phyloP scores from a whole-genome alignment of 2,797 vertebrate species.

The Acipenser ruthenus region DNA sequence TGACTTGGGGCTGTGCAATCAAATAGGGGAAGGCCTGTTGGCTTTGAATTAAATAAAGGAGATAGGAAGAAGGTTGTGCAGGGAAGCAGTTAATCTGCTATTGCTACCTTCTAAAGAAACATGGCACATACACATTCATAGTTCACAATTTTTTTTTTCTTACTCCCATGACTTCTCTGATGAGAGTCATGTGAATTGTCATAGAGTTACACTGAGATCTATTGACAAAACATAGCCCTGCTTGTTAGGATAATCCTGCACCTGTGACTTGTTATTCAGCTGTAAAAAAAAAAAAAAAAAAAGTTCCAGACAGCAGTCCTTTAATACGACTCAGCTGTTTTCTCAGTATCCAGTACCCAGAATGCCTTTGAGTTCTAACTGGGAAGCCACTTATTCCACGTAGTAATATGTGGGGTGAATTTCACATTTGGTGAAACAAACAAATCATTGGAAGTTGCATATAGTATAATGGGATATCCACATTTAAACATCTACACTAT shows the following conservation, averaged over 20 bases:
- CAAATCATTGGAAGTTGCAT: too few relatives aligned
- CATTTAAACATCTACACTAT: too few relatives aligned
- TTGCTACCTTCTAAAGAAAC: background rate
- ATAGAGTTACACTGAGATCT: slow-evolving; percentile 28
- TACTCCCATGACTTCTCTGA: slow-evolving; percentile 10
- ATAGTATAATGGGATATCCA: too few relatives aligned
- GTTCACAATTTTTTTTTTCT: background rate
- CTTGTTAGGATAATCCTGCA: slow-evolving; percentile 55
- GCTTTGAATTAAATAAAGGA: background rate
- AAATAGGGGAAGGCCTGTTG: too few relatives aligned
- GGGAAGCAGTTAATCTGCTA: background rate
- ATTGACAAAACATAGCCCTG: slow-evolving; percentile 40
- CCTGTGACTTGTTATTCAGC: slow-evolving; percentile 57
- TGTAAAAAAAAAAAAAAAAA: slow-evolving; percentile 42
- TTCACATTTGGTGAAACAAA: too few relatives aligned
- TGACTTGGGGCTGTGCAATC: too few relatives aligned
- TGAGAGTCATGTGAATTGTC: slow-evolving; percentile 40
- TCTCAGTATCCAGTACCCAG: slow-evolving; percentile 23
- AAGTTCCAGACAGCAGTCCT: slow-evolving; percentile 31
- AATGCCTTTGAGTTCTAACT: slow-evolving; percentile 50
- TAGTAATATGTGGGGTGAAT: background rate
- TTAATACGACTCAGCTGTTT: slow-evolving; percentile 61
- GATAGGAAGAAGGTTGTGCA: background rate
- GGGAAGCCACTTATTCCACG: slow-evolving; percentile 38
- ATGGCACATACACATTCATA: background rate